Evolutionary conservation across 2,888 invertebrate genomes (phyloP).

Genomic region (Unio pictorum): DNA sequence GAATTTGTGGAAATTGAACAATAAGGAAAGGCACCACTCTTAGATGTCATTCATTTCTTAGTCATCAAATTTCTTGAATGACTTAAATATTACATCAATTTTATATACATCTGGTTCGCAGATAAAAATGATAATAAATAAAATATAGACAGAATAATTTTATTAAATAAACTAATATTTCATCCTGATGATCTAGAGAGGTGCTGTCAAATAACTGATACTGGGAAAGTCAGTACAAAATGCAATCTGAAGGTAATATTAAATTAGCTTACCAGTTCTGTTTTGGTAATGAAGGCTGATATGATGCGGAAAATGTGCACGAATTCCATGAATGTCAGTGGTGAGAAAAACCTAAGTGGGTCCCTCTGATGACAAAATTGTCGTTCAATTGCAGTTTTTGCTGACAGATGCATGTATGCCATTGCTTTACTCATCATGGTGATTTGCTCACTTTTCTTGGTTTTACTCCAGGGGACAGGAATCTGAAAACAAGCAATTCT

Average conservation of each 20-base stretch:
- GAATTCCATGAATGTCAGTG: slow-evolving; percentile 67
- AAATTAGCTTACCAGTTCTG: slow-evolving; percentile 57
- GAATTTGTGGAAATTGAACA: too few species aligned
- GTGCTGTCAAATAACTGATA: not conserved
- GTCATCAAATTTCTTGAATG: too few species aligned
- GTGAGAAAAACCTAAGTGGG: slow-evolving; percentile 62
- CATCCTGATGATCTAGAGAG: too few species aligned
- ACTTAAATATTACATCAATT: too few species aligned
- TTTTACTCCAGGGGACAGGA: slow-evolving; percentile 61
- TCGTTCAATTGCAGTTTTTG: slow-evolving; percentile 58
- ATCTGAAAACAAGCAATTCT: slow-evolving; percentile 34
- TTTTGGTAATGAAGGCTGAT: slow-evolving; percentile 57
- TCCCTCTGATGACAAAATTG: slow-evolving; percentile 64
- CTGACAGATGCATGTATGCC: slow-evolving; percentile 67
- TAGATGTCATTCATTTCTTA: too few species aligned
- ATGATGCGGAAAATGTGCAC: slow-evolving; percentile 66
- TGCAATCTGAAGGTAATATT: not conserved
- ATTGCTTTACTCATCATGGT: slow-evolving; percentile 60
- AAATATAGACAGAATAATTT: too few species aligned
- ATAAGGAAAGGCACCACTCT: too few species aligned
- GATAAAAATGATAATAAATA: too few species aligned
- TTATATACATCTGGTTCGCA: too few species aligned
- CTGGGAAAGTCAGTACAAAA: not conserved
- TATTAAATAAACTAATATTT: too few species aligned
- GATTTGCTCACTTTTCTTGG: slow-evolving; percentile 54